Base-by-base conservation (phyloP, 2,797 vertebrate species). In the Psittacula echo region DNA sequence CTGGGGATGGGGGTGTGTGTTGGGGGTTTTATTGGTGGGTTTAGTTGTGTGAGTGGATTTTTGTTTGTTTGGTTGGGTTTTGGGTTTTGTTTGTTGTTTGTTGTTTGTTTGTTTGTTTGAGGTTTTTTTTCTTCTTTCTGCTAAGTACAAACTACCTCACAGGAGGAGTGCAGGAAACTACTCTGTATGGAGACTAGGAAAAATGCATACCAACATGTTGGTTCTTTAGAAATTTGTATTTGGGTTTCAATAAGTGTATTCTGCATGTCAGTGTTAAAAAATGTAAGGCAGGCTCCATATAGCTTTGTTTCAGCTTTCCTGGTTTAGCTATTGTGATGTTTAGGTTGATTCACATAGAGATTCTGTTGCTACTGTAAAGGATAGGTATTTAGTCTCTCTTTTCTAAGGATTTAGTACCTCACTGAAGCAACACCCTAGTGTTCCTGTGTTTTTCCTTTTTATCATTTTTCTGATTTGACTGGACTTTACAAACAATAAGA, bases 371-470 rank as follows among this genome's bases (percentile, higher is more conserved):
- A 19, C 30, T 51, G 16, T 61, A 18, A 44, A 65, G 9, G 30
- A 8, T 22, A 62, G 7, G 2, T 56, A 17, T 42, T 86, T 56
- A n/a, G 10, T 42, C 21, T 48, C n/a, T 65, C 9, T 53, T 65
- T 75, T 72, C 11, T 56, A 44, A 37, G 17, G 11, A 3, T 45
- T 39, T 53, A 45, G 11, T 60, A 54, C 14, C 10, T 85, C n/a
- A 42, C 20, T 65, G 29, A 71, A 65, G 6, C 20, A 85, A 37
- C 2, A 1, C 3, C 4, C 5, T 13, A 0, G 0, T 32, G 17
- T 58, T 73, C 22, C 39, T 74, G 6, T 66, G 20, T 66, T 77
- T 75, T 53, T 20, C 13, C 3, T 53, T 15, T 76, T 62, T 67
- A 60, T 7, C 45, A 13, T 30, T 74, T 92, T 87, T 58, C 26